Evolutionary conservation across 2,797 vertebrate species (phyloP).

Genomic region (Microchirus variegatus): DNA sequence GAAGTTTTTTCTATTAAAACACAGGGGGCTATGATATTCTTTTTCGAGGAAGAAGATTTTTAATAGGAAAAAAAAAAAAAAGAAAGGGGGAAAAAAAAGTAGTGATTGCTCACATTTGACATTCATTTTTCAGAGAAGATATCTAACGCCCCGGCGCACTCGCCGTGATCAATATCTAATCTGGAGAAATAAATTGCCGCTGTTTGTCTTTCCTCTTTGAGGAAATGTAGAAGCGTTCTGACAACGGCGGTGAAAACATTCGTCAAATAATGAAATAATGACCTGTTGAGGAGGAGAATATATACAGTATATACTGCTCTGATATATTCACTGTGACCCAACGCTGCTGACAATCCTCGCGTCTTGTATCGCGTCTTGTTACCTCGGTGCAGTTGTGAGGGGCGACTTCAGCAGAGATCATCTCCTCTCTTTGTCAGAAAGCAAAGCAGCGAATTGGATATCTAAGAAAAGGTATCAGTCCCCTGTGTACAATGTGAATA

Average conservation of each 20-base stretch:
- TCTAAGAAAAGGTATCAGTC: conserved; percentile 83
- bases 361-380: conserved; percentile 74
- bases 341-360: conserved; percentile 71
- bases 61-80: conserved; percentile 18
- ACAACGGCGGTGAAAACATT: conserved; percentile 79
- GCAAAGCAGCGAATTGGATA: conserved; percentile 73
- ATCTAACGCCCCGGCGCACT: conserved; percentile 78
- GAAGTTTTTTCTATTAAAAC: conserved; percentile 43
- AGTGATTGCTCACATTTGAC: conserved; percentile 67
- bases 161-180: conserved; percentile 88
- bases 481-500: conserved; percentile 80
- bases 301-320: conserved; percentile 50
- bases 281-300: conserved; percentile 53
- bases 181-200: conserved; percentile 86
- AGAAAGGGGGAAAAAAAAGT: conserved; percentile 42
- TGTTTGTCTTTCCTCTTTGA: conserved; percentile 86
- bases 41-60: conserved; percentile 13
- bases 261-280: conserved; percentile 84
- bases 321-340: conserved; percentile 70
- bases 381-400: conserved; percentile 55
- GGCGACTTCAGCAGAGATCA: conserved; percentile 72
- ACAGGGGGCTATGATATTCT: not conserved
- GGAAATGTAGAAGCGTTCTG: conserved; percentile 83
- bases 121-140: conserved; percentile 82
- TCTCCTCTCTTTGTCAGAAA: conserved; percentile 76